Conservation (phyloP, 2,113 vertebrate genomes). For the Misgurnus mizolepis region DNA sequence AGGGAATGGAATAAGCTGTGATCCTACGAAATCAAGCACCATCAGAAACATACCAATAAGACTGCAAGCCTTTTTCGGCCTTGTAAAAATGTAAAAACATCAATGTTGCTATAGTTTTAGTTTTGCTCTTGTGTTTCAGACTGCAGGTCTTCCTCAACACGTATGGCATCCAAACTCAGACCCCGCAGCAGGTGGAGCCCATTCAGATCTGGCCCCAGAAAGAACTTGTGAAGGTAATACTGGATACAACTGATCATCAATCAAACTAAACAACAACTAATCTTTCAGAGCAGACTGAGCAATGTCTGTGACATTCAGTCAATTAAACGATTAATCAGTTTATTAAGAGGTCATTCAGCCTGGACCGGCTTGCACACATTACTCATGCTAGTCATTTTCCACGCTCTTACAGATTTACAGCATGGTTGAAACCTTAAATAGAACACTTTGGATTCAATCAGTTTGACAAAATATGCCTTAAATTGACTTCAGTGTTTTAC, state of each 20-base stretch:
- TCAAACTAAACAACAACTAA: constrained; percentile 7
- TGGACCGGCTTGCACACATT: constrained; percentile 14
- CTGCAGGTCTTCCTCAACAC: constrained; percentile 98
- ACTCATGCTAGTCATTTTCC: constrained; percentile 40
- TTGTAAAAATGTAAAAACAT: not conserved
- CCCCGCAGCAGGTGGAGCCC: constrained; percentile 95
- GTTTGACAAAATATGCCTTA: not conserved
- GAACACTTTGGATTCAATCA: not conserved
- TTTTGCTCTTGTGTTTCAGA: constrained; percentile 65
- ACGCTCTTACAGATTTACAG: constrained; percentile 1
- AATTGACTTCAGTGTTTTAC: not conserved
- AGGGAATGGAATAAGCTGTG: too few species aligned
- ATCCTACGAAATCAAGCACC: not conserved
- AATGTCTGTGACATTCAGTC: not conserved
- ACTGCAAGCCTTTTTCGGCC: not conserved
- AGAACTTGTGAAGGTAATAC: constrained; percentile 91
- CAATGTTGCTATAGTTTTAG: not conserved
- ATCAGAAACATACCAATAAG: not conserved
- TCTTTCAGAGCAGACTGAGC: not conserved
- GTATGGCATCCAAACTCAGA: constrained; percentile 96
- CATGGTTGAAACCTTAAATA: not conserved
- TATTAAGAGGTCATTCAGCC: constrained; percentile 25
- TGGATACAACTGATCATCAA: constrained; percentile 13
- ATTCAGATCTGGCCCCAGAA: constrained; percentile 99
- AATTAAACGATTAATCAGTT: constrained; percentile 7